Evolutionary conservation across 2,113 vertebrate species (phyloP), one percentile per base, ranked within the genome.

Genomic region (Syngnathus floridae): DNA sequence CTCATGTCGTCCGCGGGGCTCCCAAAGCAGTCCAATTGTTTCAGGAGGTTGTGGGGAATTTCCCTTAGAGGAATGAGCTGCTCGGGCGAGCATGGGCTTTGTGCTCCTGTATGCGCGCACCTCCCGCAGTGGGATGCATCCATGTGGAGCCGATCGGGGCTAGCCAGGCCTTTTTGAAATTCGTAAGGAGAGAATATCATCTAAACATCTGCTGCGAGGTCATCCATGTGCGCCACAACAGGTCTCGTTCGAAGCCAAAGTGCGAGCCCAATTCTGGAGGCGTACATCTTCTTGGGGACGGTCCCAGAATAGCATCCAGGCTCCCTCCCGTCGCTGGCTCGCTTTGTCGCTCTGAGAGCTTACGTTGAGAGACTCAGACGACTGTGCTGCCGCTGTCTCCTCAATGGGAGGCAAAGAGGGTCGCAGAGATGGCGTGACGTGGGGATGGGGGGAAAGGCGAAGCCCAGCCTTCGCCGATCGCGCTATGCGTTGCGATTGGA

Each of bases 221-320:
- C 73, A 76, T 76, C 70, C 65, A 41, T 1, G 65, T 16, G 67
- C 74, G 79, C 87, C 84, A 87, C 85, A 82, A 87, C 87, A 87
- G 87, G 86, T 90, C 89, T 86, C 77, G 76, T 72, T 86, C 87
- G 84, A 86, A 88, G 78, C 82, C 85, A 63, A 37, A 70, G 55
- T 11, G 60, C 66, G 84, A 84, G 80, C 80, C 36, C 19, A 46
- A 13, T 46, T 67, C 72, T 14, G 66, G 38, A 71, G 78, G 17
- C 26, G 26, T 3, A 3, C 26, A 31, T 36, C 22, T 65, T 41
- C 46, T 17, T 7, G 8, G 62, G 56, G 26, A 26, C 26, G 26
- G 26, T 26, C 26, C 26, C 61, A 10, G 7, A 21, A 14, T 7
- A 1, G 0, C 5, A 7, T 14, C n/a, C 38, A 48, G 13, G 62